Base-by-base conservation (phyloP, 2,888 invertebrate genomes). In the Plagodis dolabraria region DNA sequence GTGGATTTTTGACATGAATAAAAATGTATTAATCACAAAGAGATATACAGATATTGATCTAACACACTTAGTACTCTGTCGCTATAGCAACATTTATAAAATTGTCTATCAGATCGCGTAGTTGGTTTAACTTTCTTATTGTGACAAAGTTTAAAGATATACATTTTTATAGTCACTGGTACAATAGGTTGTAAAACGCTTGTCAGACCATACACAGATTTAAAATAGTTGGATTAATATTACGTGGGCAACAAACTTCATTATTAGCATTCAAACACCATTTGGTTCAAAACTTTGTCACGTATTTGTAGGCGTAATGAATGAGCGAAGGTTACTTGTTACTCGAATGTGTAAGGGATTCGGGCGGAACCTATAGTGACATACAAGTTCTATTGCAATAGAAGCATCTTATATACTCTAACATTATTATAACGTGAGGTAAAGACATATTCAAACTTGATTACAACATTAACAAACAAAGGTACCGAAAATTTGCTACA, bases 251-350 rank as follows among this genome's bases (percentile, higher is more conserved):
- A 68, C 65, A 65, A 74, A 71, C 77, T 68, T 72, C 53, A 71
- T 73, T 67, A 71, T 65, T 62, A 55, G 65, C 52, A 72, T 72
- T 71, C 71, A 48, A 52, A 54, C 54, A 54, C 60, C 65, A 71
- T 68, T 68, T 69, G 69, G 70, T 64, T 66, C 51, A 55, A 59
- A 71, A 68, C 65, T 65, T 68, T 73, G 72, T 76, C 73, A 76
- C 73, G 62, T 71, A 60, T 59, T 47, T 63, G 81, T 80, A 73
- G 83, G 80, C 70, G 78, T 74, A 68, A 71, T 74, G 47, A 68
- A 71, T 74, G 47, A 44, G 42, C 12, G 75, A 77, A 81, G 82
- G 81, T 64, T 77, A 65, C 66, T 65, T 65, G 47, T 49, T 67
- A 63, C 64, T 60, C 10, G 5, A 10, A 40, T 10, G 22, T 22